Evolutionary conservation across 2,797 vertebrate genomes (phyloP).

Genomic region (Sitta carolinensis): DNA sequence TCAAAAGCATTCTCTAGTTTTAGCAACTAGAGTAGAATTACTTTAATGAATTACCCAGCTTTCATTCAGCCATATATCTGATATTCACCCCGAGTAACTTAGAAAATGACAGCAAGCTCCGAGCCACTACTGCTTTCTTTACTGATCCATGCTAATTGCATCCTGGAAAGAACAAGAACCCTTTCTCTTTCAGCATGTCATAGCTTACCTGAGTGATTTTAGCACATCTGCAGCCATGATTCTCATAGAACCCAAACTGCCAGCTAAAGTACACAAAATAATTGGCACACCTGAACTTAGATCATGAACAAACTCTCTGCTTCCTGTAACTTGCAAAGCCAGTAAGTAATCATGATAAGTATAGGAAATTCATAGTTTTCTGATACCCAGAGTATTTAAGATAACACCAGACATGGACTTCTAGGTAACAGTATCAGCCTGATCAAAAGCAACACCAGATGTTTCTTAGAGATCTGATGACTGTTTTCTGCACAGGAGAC

Average conservation of each 20-base stretch:
- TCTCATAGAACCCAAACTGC: background rate
- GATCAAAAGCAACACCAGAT: background rate
- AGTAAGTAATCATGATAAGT: background rate
- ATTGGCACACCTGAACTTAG: background rate
- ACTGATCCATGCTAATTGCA: background rate
- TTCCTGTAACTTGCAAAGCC: background rate
- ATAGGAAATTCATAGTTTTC: background rate
- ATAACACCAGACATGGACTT: background rate
- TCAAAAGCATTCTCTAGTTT: background rate
- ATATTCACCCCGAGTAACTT: background rate
- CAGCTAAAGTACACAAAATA: background rate
- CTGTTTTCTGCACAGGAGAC: background rate
- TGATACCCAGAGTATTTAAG: background rate
- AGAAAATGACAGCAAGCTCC: background rate
- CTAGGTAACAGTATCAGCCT: background rate
- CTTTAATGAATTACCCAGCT: background rate
- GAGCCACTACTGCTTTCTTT: background rate
- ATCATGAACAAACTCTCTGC: background rate
- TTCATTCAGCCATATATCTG: background rate
- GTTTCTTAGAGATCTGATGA: background rate
- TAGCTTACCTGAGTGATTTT: background rate
- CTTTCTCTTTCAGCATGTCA: background rate
- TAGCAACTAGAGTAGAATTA: background rate
- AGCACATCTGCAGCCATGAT: background rate
- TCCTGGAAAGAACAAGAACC: background rate